A percentile compares a stretch with the other conserved stretches of the same genome.
These are phyloP conservation scores for Habroteleia sp. DNA, from an alignment of 2,888 invertebrate genomes.

Conservation along the genomic window DNA sequence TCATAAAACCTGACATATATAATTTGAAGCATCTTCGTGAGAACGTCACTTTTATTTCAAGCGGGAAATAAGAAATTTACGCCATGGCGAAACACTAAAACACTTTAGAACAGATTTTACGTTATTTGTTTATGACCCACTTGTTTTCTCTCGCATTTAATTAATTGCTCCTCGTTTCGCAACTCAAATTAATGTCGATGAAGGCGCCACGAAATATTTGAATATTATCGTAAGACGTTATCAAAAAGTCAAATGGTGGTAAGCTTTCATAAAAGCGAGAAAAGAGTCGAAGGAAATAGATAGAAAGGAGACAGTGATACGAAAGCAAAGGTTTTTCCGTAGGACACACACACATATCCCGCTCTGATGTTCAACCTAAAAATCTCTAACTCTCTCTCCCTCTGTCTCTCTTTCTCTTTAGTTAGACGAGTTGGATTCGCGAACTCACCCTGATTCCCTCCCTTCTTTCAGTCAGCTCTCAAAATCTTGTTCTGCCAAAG, in stretches of 20 bases:
- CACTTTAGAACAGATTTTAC: conserved; percentile 47
- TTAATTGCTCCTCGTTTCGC: no score
- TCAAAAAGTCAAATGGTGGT: conserved; percentile 17
- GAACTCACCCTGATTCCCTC: conserved; percentile 50
- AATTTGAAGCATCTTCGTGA: conserved; percentile 68
- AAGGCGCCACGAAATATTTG: conserved; percentile 5
- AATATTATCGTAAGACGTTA: conserved; percentile 3
- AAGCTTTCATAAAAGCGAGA: conserved; percentile 32
- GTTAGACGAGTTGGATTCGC: conserved; percentile 63
- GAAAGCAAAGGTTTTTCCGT: conserved; percentile 61
- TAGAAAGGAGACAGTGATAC: conserved; percentile 8
- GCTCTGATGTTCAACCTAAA: conserved; percentile 67
- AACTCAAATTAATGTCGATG: not conserved
- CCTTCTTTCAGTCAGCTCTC: conserved; percentile 36
- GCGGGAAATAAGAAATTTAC: conserved; percentile 31
- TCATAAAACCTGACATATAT: conserved; percentile 70
- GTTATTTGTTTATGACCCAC: conserved; percentile 33
- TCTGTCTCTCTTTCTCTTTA: no score
- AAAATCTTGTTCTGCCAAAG: conserved; percentile 60
- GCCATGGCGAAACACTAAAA: conserved; percentile 35
- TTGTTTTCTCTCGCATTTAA: conserved; percentile 13
- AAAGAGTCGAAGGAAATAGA: conserved; percentile 17
- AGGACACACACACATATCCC: conserved; percentile 68
- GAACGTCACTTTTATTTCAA: conserved; percentile 59
- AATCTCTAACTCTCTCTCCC: conserved; percentile 66